A percentile compares a stretch with the other conserved stretches of the same genome.
These are phyloP conservation scores for Pyrgilauda ruficollis DNA, from an alignment of 2,113 vertebrate species.

Conservation along the genomic window DNA sequence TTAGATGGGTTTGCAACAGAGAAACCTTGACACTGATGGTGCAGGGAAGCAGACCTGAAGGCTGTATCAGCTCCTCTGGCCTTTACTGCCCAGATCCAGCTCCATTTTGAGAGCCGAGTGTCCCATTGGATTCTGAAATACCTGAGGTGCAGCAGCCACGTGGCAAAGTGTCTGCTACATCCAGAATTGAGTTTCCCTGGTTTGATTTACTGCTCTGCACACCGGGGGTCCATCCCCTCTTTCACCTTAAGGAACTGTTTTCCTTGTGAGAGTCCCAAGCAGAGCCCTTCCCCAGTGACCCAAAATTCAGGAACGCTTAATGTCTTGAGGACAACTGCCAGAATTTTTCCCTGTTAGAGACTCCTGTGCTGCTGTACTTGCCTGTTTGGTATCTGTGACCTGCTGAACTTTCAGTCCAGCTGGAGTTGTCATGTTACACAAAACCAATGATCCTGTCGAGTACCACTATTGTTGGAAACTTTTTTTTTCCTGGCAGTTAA, in stretches of 20 bases:
- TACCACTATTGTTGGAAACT: conserved; percentile 8
- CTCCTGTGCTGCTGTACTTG: background rate
- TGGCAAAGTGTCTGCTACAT: background rate
- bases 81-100: background rate
- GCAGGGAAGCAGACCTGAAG: background rate
- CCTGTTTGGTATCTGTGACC: background rate
- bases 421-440: conserved; percentile 3
- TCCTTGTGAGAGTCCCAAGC: background rate
- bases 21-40: background rate
- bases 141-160: background rate
- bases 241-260: background rate
- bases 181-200: background rate
- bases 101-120: background rate
- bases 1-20: background rate
- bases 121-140: background rate
- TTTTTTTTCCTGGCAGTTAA: background rate
- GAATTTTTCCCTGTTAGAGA: background rate
- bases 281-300: background rate
- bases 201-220: background rate
- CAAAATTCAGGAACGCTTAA: background rate
- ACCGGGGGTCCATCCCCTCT: background rate
- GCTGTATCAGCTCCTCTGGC: background rate
- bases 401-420: background rate
- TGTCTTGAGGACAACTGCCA: background rate
- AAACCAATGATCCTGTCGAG: conserved; percentile 13